Conservation (phyloP, 1,140 invertebrate genomes). For the Drosophila pectinifera region DNA sequence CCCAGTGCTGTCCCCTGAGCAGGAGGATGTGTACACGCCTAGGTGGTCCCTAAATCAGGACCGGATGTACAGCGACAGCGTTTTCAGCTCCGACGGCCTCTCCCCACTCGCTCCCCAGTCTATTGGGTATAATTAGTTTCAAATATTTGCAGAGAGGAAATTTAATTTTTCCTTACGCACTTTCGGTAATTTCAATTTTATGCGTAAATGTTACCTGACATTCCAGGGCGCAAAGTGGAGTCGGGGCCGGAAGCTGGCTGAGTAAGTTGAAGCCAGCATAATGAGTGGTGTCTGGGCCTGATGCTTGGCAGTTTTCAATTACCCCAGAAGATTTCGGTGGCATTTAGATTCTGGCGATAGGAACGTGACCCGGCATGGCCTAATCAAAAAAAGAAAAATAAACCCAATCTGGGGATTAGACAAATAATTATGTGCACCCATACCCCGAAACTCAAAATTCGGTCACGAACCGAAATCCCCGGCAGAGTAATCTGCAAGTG, state of each 20-base stretch:
- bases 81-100: constrained; percentile 15
- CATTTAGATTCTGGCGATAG: constrained; percentile 46
- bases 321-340: constrained; percentile 31
- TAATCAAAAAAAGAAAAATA: constrained; percentile 22
- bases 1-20: constrained; percentile 38
- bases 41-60: constrained; percentile 64
- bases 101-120: constrained; percentile 45
- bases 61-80: constrained; percentile 69
- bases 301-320: constrained; percentile 51
- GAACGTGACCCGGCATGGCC: constrained; percentile 39
- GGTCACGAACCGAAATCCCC: constrained; percentile 17
- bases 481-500: constrained; percentile 19
- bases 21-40: constrained; percentile 42
- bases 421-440: constrained; percentile 13
- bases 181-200: constrained; percentile 67
- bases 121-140: constrained; percentile 84
- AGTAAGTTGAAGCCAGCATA: constrained; percentile 34
- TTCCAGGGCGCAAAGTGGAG: constrained; percentile 17
- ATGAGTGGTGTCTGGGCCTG: constrained; percentile 27
- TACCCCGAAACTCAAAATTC: constrained; percentile 10
- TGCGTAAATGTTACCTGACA: constrained; percentile 52
- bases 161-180: constrained; percentile 74
- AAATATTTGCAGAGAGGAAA: constrained; percentile 78
- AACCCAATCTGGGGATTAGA: constrained; percentile 37
- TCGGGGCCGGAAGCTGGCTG: constrained; percentile 17